Conservation (phyloP, 2,797 vertebrate species). For the Eurystomus glaucurus region DNA sequence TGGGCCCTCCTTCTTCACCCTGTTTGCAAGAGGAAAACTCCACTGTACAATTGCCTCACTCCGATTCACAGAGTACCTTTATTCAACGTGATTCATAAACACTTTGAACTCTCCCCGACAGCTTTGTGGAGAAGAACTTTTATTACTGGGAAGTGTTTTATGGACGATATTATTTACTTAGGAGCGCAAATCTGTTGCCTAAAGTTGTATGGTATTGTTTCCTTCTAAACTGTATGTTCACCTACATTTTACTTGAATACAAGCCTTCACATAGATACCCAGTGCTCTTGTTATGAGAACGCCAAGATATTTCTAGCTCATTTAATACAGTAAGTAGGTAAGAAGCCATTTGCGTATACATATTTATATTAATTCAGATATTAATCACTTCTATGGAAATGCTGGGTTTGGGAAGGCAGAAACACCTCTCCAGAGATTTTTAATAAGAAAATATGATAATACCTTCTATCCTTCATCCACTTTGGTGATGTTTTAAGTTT, state of each 20-base stretch:
- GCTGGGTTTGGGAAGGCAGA: slow-evolving; percentile 43
- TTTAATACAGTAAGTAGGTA: slow-evolving; percentile 20
- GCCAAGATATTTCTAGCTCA: not conserved
- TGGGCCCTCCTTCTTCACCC: not conserved
- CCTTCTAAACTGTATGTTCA: not conserved
- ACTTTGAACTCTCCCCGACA: slow-evolving; percentile 40
- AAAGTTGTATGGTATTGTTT: not conserved
- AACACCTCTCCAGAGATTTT: slow-evolving; percentile 11
- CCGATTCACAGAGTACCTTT: not conserved
- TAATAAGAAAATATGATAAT: slow-evolving; percentile 28
- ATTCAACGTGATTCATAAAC: not conserved
- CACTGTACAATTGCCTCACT: not conserved
- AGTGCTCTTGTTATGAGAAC: not conserved
- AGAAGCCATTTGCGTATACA: not conserved
- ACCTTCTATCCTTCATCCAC: not conserved
- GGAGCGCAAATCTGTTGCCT: slow-evolving; percentile 41
- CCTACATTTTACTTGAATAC: not conserved
- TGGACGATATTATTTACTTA: slow-evolving; percentile 20
- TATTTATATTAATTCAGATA: slow-evolving; percentile 48
- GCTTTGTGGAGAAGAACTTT: slow-evolving; percentile 36
- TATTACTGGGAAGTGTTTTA: slow-evolving; percentile 53
- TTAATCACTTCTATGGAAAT: slow-evolving; percentile 64
- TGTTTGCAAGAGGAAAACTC: not conserved
- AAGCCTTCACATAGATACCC: not conserved
- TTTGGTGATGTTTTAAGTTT: not conserved